Evolutionary conservation across 1,140 invertebrate genomes (phyloP).

Genomic region (Drosophila pseudoananassae): DNA sequence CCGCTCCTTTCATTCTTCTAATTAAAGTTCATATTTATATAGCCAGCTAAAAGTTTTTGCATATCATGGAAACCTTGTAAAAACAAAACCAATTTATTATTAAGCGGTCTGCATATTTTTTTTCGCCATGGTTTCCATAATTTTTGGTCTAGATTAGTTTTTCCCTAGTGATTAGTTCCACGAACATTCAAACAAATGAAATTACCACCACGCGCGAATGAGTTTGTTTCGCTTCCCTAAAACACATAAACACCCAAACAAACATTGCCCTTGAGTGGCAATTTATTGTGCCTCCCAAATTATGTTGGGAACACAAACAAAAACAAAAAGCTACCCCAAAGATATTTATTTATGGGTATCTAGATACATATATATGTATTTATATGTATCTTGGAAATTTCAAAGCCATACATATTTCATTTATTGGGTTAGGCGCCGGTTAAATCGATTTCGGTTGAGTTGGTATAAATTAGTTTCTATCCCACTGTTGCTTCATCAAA

Average conservation of each 20-base stretch:
- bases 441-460: constrained; percentile 5
- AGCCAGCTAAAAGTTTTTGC: background rate
- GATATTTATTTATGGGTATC: constrained; percentile 3
- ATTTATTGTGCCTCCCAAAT: constrained; percentile 3
- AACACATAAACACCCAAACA: constrained; percentile 3
- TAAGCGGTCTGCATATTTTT: background rate
- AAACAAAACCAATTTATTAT: constrained; percentile 5
- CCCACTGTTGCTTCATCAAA: constrained; percentile 5
- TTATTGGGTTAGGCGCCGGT: constrained; percentile 7
- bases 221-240: background rate
- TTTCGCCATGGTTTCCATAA: background rate
- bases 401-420: constrained; percentile 3
- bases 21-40: background rate
- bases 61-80: background rate
- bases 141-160: constrained; percentile 6
- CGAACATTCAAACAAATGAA: constrained; percentile 1
- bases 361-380: background rate
- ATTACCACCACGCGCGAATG: constrained; percentile 4
- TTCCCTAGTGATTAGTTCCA: constrained; percentile 4
- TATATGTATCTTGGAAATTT: constrained; percentile 1
- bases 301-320: constrained; percentile 3
- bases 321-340: constrained; percentile 2
- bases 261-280: constrained; percentile 2
- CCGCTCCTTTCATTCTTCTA: too few relatives aligned
- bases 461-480: constrained; percentile 5